A percentile compares a stretch with the other conserved stretches of the same genome.
Evolutionary conservation across 2,797 vertebrate genomes (phyloP).

Genomic region (Epinephelus awoara): DNA sequence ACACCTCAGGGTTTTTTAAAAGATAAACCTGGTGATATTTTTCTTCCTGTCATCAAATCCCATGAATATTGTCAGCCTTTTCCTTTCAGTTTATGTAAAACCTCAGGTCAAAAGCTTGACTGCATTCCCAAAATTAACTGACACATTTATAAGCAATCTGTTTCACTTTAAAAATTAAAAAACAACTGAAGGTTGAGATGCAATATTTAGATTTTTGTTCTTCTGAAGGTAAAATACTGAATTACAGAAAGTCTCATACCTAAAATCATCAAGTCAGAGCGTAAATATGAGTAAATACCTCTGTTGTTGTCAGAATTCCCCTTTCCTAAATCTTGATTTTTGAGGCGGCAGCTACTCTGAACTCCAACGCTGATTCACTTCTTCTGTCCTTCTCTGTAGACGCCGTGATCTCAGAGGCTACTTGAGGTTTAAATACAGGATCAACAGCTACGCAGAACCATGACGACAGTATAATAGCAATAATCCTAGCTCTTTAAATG

Average conservation of each 20-base stretch:
- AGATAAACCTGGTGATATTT: background rate
- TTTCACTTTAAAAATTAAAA: too few species aligned
- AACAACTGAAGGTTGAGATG: background rate
- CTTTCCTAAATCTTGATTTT: background rate
- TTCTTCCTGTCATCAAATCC: background rate
- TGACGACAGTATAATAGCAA: constrained; percentile 39
- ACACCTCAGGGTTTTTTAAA: too few species aligned
- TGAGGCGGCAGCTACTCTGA: background rate
- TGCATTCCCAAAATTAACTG: background rate
- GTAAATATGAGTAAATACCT: background rate
- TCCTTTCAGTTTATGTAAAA: background rate
- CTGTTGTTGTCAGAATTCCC: too few species aligned
- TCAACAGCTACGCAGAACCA: constrained; percentile 60
- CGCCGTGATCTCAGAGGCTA: constrained; percentile 60
- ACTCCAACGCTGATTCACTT: too few species aligned
- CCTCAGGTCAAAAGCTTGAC: background rate
- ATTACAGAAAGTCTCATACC: background rate
- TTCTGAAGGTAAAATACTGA: constrained; percentile 19
- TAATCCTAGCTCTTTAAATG: constrained; percentile 65
- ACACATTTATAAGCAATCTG: too few species aligned
- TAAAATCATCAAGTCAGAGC: background rate
- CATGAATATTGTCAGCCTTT: background rate
- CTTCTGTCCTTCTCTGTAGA: constrained; percentile 18
- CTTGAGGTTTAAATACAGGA: constrained; percentile 70
- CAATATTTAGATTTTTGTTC: background rate